Base-by-base conservation (phyloP, 2,888 invertebrate species). In the Chrysolina oricalcia region DNA sequence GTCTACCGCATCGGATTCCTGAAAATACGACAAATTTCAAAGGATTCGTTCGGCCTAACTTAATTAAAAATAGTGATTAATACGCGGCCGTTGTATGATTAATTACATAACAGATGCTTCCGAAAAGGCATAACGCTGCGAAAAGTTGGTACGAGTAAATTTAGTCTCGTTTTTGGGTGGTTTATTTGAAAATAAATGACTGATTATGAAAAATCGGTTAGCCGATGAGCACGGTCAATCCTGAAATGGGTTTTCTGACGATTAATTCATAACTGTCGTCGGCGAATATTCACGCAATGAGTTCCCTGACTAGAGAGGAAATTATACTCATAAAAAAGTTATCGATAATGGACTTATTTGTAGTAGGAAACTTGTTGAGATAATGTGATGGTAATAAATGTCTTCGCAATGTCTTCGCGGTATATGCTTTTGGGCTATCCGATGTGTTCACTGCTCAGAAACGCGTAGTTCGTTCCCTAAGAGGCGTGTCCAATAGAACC, bases 41-140 rank as follows among this genome's bases (percentile, higher is more conserved):
- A 59, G 67, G 71, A 66, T 74, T 74, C 73, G 73, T 76, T 62
- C 48, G 66, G 66, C 48, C 56, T 56, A 70, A 73, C 73, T 78
- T 78, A 75, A 78, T 78, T 78, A 78, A 78, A 78, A 75, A 71
- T 75, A 73, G 73, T 75, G 75, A 74, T 78, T 78, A 78, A 78
- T 78, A 73, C 69, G 70, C 69, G 77, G 50, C 71, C 50, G 73
- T 70, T 50, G 73, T 59, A 73, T 73, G 75, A 78, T 78, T 78
- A 75, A 78, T 78, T 75, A 73, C 74, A 40, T 63, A 73, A 73
- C 69, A 73, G 72, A 72, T 72, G 72, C 72, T 72, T 72, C 63
- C 59, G 41, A 63, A 73, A 69, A 73, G 59, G 40, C 73, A 48
- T 69, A 56, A 62, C 69, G 63, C 68, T 73, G 73, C 63, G 63